phyloP scores from a whole-genome alignment of 2,113 vertebrate genomes.

The Datnioides undecimradiatus region DNA sequence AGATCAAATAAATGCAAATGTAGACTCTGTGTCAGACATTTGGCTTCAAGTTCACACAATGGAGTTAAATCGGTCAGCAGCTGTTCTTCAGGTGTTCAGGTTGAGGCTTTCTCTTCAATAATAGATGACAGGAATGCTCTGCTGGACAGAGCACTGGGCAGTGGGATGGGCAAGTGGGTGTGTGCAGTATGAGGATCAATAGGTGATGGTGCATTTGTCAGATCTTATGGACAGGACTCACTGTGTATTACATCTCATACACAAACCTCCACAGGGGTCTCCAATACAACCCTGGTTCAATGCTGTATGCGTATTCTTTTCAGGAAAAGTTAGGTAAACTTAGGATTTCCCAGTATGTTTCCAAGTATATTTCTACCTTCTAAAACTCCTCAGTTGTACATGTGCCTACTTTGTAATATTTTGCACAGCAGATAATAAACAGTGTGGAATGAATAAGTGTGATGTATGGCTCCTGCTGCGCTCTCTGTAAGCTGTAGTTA shows the following conservation, averaged over 20 bases:
- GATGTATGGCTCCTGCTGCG: not conserved
- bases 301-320: not conserved
- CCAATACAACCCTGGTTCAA: not conserved
- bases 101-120: constrained; percentile 53
- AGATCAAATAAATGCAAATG: constrained; percentile 53
- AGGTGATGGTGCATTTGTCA: constrained; percentile 40
- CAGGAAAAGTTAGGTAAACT: not conserved
- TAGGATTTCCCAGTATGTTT: not conserved
- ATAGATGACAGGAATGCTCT: constrained; percentile 55
- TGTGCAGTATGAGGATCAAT: constrained; percentile 40
- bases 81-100: constrained; percentile 29
- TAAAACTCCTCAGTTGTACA: not conserved
- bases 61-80: constrained; percentile 37
- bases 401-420: not conserved
- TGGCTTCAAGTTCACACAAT: constrained; percentile 34
- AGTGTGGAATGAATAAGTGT: not conserved
- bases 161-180: constrained; percentile 18
- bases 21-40: constrained; percentile 9
- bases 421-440: not conserved
- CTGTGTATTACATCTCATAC: constrained; percentile 22
- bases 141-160: constrained; percentile 15
- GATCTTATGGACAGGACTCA: constrained; percentile 31
- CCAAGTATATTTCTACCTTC: not conserved
- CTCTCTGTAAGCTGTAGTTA: constrained; percentile 1
- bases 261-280: constrained; percentile 4